Percentiles rank a stretch among this genome's conserved stretches.
These are phyloP conservation scores for Nemurella pictetii DNA, from an alignment of 2,888 invertebrate species.

Conservation along the genomic window DNA sequence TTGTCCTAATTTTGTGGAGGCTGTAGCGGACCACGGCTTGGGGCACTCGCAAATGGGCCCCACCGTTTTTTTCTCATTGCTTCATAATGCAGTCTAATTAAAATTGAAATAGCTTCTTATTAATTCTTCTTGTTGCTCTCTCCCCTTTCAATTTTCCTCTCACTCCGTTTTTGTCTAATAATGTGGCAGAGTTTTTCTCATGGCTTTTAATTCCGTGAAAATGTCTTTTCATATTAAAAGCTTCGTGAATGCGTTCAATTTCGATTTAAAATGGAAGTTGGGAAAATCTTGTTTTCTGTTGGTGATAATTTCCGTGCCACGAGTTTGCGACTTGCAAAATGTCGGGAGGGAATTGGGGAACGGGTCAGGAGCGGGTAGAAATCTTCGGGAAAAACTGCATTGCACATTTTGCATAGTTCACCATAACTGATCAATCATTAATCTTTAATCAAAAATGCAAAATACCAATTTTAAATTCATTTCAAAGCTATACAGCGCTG, in stretches of 20 bases:
- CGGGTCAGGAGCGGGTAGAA: background rate
- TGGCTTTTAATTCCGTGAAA: background rate
- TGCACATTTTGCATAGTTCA: background rate
- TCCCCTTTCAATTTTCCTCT: background rate
- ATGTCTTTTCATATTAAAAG: background rate
- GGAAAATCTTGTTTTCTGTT: background rate
- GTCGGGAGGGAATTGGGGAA: background rate
- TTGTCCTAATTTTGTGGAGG: background rate
- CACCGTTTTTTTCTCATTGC: background rate
- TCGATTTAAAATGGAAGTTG: background rate
- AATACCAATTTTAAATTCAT: background rate
- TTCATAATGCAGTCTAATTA: constrained; percentile 11
- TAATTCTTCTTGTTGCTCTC: background rate
- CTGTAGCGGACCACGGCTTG: background rate
- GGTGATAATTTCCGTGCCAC: background rate
- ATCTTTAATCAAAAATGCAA: constrained; percentile 5
- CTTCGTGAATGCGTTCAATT: background rate
- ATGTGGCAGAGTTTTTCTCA: background rate
- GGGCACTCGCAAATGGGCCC: background rate
- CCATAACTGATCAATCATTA: background rate
- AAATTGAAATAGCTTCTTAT: constrained; percentile 24
- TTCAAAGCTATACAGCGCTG: background rate
- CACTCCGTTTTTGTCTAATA: background rate
- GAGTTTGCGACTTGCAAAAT: background rate
- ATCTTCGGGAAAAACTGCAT: background rate